A percentile compares a stretch with the other conserved stretches of the same genome.
phyloP scores from a whole-genome alignment of 2,797 vertebrate genomes.

The Pseudochromis fuscus region DNA sequence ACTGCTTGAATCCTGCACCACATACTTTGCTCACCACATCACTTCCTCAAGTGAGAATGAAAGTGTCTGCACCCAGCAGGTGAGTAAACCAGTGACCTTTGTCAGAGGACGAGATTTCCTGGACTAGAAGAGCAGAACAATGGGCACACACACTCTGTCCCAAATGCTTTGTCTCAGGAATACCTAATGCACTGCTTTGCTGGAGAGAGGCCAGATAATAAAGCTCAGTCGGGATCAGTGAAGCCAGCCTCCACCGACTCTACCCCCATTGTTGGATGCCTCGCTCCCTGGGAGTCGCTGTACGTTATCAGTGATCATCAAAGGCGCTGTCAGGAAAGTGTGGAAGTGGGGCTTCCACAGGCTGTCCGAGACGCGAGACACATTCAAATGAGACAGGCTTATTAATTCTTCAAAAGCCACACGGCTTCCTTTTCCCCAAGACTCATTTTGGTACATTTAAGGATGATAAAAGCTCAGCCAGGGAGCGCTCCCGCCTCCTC shows the following conservation, averaged over 20 bases:
- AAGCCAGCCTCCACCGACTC: constrained; percentile 78
- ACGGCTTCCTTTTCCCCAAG: constrained; percentile 69
- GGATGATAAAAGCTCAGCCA: constrained; percentile 79
- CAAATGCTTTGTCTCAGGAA: constrained; percentile 66
- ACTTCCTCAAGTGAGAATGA: constrained; percentile 6
- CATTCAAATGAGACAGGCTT: constrained; percentile 80
- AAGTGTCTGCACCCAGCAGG: constrained; percentile 14
- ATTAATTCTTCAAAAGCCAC: constrained; percentile 86
- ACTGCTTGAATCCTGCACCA: no score
- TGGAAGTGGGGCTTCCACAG: constrained; percentile 78
- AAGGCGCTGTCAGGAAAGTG: constrained; percentile 85
- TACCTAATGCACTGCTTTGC: constrained; percentile 69
- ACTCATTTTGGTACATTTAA: constrained; percentile 86
- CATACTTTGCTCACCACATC: no score
- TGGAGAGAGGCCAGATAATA: constrained; percentile 78
- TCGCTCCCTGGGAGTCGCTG: constrained; percentile 76
- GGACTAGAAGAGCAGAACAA: constrained; percentile 28
- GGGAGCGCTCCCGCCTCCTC: constrained; percentile 53
- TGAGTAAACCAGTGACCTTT: constrained; percentile 44
- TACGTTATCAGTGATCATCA: constrained; percentile 84
- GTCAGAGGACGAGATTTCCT: constrained; percentile 47
- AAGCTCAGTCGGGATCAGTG: constrained; percentile 80
- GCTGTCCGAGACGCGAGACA: constrained; percentile 71
- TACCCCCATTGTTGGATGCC: constrained; percentile 77
- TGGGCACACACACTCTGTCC: constrained; percentile 35